Percentiles rank a stretch among this genome's conserved stretches.
These are phyloP conservation scores for Acromyrmex charruanus DNA, from an alignment of 1,140 invertebrate species.

Conservation along the genomic window DNA sequence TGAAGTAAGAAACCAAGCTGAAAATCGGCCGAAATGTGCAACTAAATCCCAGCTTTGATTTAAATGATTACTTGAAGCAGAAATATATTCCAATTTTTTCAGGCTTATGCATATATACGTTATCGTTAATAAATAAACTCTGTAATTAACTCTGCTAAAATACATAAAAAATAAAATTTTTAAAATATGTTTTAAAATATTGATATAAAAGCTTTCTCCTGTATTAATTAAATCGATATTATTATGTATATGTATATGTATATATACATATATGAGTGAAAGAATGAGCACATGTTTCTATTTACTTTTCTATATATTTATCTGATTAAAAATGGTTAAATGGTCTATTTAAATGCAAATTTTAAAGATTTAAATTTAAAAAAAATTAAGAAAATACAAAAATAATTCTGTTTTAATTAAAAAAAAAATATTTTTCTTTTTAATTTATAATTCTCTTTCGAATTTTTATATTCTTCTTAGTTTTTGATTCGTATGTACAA, in stretches of 20 bases:
- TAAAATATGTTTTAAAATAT: not conserved
- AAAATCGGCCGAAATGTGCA: no score
- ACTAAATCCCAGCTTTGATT: no score
- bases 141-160: constrained; percentile 1
- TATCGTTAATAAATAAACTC: not conserved
- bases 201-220: not conserved
- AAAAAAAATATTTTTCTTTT: not conserved
- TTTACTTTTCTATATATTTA: no score
- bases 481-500: not conserved
- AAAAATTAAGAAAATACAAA: not conserved
- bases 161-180: not conserved
- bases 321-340: no score
- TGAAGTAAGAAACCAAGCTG: no score
- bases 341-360: no score
- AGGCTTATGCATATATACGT: not conserved
- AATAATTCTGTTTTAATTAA: constrained; percentile 2
- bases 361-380: no score
- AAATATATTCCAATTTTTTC: not conserved
- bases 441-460: not conserved
- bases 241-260: no score
- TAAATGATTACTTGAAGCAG: not conserved
- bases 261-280: no score
- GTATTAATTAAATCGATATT: not conserved
- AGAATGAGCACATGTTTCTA: no score
- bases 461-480: not conserved